These are phyloP conservation scores for Labeo catla DNA, from an alignment of 2,113 vertebrate species.

Conservation along the genomic window DNA sequence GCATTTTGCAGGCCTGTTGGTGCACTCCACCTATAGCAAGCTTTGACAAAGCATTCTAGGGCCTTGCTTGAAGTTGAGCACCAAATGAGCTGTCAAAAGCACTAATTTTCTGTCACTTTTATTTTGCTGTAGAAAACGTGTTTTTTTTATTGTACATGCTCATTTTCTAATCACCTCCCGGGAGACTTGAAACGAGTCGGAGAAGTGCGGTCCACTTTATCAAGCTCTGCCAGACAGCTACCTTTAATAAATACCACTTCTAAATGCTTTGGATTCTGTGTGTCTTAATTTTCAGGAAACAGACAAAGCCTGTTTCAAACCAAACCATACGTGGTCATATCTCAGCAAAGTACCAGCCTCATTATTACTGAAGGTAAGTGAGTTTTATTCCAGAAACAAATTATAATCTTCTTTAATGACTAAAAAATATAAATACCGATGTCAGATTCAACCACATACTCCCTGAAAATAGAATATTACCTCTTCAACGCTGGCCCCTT, in stretches of 20 bases:
- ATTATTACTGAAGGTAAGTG: constrained; percentile 48
- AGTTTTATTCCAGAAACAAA: constrained; percentile 50
- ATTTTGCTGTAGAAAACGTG: constrained; percentile 6
- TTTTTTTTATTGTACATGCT: constrained; percentile 42
- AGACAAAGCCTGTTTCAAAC: constrained; percentile 49
- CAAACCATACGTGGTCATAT: constrained; percentile 41
- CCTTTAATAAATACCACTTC: constrained; percentile 38
- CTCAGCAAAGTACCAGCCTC: constrained; percentile 37
- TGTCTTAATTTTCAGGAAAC: constrained; percentile 47
- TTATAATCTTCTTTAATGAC: constrained; percentile 52
- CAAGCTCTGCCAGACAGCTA: constrained; percentile 53
- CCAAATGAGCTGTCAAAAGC: constrained; percentile 31
- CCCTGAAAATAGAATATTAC: constrained; percentile 59
- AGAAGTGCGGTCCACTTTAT: constrained; percentile 50
- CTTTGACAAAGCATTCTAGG: background rate
- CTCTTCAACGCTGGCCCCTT: constrained; percentile 45
- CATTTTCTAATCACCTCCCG: constrained; percentile 46
- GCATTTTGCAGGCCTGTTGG: background rate
- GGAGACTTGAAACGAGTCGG: constrained; percentile 28
- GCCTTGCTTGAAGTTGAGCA: constrained; percentile 39
- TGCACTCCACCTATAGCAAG: background rate
- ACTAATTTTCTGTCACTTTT: background rate
- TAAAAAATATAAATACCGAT: constrained; percentile 52
- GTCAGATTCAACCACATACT: constrained; percentile 56
- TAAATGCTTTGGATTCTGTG: constrained; percentile 42